Base-by-base conservation (phyloP, 2,113 vertebrate species). In the Corvus cornix region DNA sequence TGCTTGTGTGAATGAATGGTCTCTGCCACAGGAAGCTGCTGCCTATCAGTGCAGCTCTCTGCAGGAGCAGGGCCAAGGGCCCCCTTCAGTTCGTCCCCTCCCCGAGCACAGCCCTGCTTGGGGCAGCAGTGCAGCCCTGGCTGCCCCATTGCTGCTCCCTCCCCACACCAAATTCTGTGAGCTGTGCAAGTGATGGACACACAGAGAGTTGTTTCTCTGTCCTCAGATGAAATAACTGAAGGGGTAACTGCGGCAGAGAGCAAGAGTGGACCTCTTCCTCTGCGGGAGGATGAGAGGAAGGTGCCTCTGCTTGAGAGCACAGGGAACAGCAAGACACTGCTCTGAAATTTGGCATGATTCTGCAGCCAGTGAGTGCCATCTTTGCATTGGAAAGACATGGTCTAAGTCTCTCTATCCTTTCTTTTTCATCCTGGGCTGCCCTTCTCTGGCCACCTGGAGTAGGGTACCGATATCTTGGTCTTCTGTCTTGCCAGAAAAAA, bases 91-190 rank as follows among this genome's bases (percentile, higher is more conserved):
- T 72, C 1, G 2, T n/a, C 37, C 39, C 53, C 39, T 84, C 75
- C 37, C 37, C 6, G 14, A 17, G 39, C 16, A 39, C 39, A 53
- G 43, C 56, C 62, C 56, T 22, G 30, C 20, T 17, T 22, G 24
- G 41, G 23, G 62, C 62, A 83, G 26, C 44, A 16, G 27, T 0
- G 3, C 5, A 58, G 64, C 55, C 12, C 64, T 24, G 52, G 19
- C 52, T 63, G 21, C 51, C 31, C 33, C 70, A 10, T 51, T 39
- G 68, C 89, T 62, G 31, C 27, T 48, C 51, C 60, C 14, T 46
- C 16, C 20, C 17, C 3, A 0, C 8, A 1, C 16, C 3, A 1
- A n/a, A 20, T 66, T 39, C 59, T 39, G 41, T 5, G 56, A 81
- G 64, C 30, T 67, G 19, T 6, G 30, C n/a, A 4, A 39, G 1